phyloP scores from a whole-genome alignment of 2,797 vertebrate species.

The Geotrypetes seraphini region DNA sequence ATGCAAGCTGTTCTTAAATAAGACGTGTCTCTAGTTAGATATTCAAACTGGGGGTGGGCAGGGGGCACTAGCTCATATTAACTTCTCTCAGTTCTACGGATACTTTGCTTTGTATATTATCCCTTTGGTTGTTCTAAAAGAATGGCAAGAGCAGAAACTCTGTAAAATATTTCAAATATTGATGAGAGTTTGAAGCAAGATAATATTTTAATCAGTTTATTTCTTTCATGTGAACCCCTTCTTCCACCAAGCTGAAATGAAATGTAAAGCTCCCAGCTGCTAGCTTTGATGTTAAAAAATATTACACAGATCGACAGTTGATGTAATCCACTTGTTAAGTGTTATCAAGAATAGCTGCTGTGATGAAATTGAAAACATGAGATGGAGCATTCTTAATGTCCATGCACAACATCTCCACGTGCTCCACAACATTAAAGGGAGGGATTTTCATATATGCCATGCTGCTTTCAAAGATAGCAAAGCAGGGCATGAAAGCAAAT shows the following conservation, averaged over 20 bases:
- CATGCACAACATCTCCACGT: constrained; percentile 3
- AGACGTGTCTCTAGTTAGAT: neutral
- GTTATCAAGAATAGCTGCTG: constrained; percentile 18
- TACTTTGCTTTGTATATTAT: neutral
- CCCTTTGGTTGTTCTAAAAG: neutral
- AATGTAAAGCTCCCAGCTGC: constrained; percentile 4
- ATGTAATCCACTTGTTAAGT: constrained; percentile 36
- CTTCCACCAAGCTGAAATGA: constrained; percentile 8
- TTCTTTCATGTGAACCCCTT: constrained; percentile 2
- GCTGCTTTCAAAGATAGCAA: constrained; percentile 1
- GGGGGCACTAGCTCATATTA: neutral
- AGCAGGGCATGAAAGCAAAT: neutral
- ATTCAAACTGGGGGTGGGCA: neutral
- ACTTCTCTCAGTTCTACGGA: neutral
- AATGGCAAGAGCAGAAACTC: neutral
- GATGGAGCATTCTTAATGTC: neutral
- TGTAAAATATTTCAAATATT: neutral
- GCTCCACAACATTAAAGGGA: constrained; percentile 5
- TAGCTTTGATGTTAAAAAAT: constrained; percentile 39
- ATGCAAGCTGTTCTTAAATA: constrained; percentile 11
- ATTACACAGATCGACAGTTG: constrained; percentile 28
- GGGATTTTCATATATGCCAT: neutral
- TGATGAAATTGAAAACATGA: constrained; percentile 20
- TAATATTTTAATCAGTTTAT: constrained; percentile 7
- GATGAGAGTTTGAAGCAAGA: constrained; percentile 4